Percentiles rank a stretch among this genome's conserved stretches.
These are phyloP conservation scores for Melitaea cinxia DNA, from an alignment of 1,140 invertebrate genomes.

Conservation along the genomic window DNA sequence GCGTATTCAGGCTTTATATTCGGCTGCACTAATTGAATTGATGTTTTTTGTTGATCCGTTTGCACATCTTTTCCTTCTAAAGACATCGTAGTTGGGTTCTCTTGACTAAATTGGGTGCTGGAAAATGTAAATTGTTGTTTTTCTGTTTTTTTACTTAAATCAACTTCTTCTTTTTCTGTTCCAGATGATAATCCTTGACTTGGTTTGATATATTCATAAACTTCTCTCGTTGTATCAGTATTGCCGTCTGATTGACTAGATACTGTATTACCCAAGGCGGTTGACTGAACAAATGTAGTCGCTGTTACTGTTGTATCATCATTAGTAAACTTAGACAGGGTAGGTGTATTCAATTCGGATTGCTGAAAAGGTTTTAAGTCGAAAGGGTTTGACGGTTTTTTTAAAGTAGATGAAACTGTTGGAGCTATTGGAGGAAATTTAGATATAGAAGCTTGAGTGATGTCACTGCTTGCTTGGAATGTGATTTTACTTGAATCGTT, in stretches of 20 bases:
- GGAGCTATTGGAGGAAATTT: constrained; percentile 35
- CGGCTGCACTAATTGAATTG: neutral
- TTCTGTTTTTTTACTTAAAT: neutral
- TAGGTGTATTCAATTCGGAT: neutral
- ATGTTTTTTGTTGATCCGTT: neutral
- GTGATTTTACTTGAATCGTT: neutral
- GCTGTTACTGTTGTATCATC: neutral
- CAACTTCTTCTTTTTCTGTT: constrained; percentile 9
- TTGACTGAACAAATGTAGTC: neutral
- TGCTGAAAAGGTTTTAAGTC: neutral
- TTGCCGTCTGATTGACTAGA: neutral
- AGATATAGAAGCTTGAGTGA: constrained; percentile 47
- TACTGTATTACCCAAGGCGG: neutral
- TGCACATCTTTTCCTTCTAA: neutral
- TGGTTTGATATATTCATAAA: constrained; percentile 40
- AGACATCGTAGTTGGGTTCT: neutral
- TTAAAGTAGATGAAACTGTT: constrained; percentile 22
- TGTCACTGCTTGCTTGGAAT: constrained; percentile 25
- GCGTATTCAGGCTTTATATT: neutral
- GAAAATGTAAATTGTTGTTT: neutral
- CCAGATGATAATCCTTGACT: constrained; percentile 8
- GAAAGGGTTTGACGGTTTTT: constrained; percentile 10
- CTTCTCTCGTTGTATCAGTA: constrained; percentile 4
- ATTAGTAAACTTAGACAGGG: neutral
- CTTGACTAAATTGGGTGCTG: neutral